These are phyloP conservation scores for Clinocottus analis DNA, from an alignment of 2,113 vertebrate species.

Conservation along the genomic window DNA sequence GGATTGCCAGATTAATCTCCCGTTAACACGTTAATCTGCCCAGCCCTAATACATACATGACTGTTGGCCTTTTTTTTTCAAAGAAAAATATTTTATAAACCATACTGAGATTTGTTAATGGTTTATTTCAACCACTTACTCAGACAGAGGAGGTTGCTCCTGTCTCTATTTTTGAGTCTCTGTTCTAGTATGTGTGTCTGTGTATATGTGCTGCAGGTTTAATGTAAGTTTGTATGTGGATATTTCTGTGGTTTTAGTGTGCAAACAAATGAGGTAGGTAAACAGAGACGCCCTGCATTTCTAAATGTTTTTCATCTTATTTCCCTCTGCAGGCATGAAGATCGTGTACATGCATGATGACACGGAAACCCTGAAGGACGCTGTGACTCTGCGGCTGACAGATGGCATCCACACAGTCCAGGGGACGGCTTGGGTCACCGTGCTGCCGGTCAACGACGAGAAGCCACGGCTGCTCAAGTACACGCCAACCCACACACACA, in stretches of 20 bases:
- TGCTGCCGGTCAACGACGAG: conserved; percentile 91
- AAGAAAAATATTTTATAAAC: no score
- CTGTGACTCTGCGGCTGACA: conserved; percentile 87
- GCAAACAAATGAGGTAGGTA: not conserved
- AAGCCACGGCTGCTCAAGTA: conserved; percentile 84
- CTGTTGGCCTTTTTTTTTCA: no score
- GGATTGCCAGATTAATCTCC: no score
- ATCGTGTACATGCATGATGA: conserved; percentile 89
- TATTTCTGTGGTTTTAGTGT: not conserved
- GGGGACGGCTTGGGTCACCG: conserved; percentile 85
- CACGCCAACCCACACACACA: conserved; percentile 8
- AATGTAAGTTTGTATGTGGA: not conserved
- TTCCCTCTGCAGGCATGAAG: conserved; percentile 82
- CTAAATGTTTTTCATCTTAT: not conserved
- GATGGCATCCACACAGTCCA: conserved; percentile 89
- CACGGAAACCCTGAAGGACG: conserved; percentile 90
- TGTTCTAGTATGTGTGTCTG: not conserved
- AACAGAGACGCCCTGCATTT: not conserved
- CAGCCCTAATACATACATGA: no score
- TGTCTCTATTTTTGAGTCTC: no score
- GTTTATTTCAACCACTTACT: no score
- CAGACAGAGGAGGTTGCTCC: no score
- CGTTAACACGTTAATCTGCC: no score
- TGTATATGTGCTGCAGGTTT: not conserved
- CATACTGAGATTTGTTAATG: no score